Conservation (phyloP, 2,888 invertebrate species). For the Hydraecia micacea region DNA sequence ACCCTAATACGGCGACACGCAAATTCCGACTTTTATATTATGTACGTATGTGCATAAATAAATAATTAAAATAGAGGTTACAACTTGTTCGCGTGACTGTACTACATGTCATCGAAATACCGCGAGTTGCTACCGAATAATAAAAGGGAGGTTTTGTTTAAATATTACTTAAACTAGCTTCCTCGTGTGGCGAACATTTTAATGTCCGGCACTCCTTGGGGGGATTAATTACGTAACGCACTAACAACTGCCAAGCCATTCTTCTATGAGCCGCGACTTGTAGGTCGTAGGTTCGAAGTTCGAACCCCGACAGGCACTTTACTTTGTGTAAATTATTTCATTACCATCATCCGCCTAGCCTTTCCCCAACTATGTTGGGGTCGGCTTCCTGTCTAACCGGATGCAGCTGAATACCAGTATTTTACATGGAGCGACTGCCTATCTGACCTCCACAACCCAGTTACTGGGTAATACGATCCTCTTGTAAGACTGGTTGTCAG, state of each 20-base stretch:
- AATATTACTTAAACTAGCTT: not conserved
- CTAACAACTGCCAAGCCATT: not conserved
- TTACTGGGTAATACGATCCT: too few species aligned
- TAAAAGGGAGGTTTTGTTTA: not conserved
- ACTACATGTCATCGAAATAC: slow-evolving; percentile 43
- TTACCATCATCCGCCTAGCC: too few species aligned
- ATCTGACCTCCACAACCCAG: too few species aligned
- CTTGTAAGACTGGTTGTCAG: too few species aligned
- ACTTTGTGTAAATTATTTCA: too few species aligned
- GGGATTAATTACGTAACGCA: not conserved
- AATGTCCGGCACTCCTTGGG: not conserved
- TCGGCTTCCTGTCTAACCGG: too few species aligned
- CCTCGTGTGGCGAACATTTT: not conserved
- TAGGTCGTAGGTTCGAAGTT: too few species aligned
- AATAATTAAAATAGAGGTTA: slow-evolving; percentile 34
- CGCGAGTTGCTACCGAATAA: slow-evolving; percentile 15
- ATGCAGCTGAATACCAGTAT: too few species aligned
- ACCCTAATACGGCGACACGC: slow-evolving; percentile 33
- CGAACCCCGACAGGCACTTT: too few species aligned
- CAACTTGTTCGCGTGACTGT: slow-evolving; percentile 53
- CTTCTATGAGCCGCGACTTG: too few species aligned
- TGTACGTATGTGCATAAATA: slow-evolving; percentile 41
- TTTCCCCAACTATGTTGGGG: too few species aligned
- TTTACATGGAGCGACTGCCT: too few species aligned
- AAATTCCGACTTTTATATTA: slow-evolving; percentile 26